Percentiles rank a stretch among this genome's conserved stretches.
phyloP scores from a whole-genome alignment of 2,888 invertebrate genomes.

The Theristus sp. region DNA sequence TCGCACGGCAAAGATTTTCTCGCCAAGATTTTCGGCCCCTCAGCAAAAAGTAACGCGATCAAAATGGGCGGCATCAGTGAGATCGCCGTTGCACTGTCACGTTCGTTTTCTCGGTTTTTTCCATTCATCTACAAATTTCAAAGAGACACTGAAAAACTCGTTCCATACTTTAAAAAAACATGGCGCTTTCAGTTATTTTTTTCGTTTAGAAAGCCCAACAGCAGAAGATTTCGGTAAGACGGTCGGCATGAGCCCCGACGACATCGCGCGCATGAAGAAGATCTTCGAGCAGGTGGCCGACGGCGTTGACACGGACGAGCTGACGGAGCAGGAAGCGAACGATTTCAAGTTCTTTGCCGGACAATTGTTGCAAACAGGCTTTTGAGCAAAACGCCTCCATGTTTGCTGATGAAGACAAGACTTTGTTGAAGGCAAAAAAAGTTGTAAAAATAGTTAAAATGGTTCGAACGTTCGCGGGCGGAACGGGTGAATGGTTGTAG shows the following conservation, averaged over 20 bases:
- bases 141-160: no score
- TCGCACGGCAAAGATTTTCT: slow-evolving; percentile 86
- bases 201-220: neutral
- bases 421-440: no score
- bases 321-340: neutral
- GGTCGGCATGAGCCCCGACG: neutral
- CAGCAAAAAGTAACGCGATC: slow-evolving; percentile 69
- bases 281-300: neutral
- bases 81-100: slow-evolving; percentile 76
- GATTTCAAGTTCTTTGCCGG: neutral
- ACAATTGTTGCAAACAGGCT: neutral
- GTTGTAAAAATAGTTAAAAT: no score
- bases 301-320: neutral
- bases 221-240: neutral
- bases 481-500: no score
- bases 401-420: no score
- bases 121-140: neutral
- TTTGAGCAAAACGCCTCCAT: neutral
- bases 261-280: neutral
- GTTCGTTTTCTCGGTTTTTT: slow-evolving; percentile 32
- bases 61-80: slow-evolving; percentile 78
- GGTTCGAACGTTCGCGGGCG: no score
- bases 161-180: no score
- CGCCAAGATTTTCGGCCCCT: slow-evolving; percentile 78
- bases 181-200: no score